Conservation (phyloP, 2,888 invertebrate species). For the Euclidia mi region DNA sequence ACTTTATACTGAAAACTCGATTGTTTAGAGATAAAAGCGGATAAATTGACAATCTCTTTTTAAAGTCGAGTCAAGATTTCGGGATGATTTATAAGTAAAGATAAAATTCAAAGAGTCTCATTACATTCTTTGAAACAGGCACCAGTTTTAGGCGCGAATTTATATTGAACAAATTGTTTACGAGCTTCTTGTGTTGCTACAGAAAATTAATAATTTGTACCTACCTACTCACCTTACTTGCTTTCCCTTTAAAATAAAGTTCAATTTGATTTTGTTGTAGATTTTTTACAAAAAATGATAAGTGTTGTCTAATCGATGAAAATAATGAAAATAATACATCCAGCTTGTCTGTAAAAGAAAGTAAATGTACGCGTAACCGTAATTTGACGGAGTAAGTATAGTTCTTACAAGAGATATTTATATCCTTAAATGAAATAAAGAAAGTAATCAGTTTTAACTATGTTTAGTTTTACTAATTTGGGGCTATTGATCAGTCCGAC, state of each 20-base stretch:
- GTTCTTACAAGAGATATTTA: too few relatives aligned
- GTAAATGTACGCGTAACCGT: too few relatives aligned
- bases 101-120: conserved; percentile 40
- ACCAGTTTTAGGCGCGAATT: conserved; percentile 42
- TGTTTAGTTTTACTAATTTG: too few relatives aligned
- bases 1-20: conserved; percentile 12
- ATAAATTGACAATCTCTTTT: conserved; percentile 25
- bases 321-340: too few relatives aligned
- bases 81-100: conserved; percentile 32
- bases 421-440: too few relatives aligned
- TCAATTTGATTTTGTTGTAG: neutral
- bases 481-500: too few relatives aligned
- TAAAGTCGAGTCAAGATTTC: conserved; percentile 15
- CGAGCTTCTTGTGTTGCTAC: conserved; percentile 28
- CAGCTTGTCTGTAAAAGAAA: too few relatives aligned
- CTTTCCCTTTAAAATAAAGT: neutral
- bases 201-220: conserved; percentile 24
- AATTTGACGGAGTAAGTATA: too few relatives aligned
- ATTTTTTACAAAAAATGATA: too few relatives aligned
- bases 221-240: conserved; percentile 2
- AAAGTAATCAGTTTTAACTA: too few relatives aligned
- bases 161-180: conserved; percentile 50
- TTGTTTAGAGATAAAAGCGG: conserved; percentile 20
- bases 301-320: too few relatives aligned
- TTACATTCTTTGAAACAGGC: conserved; percentile 47